Percentiles rank a stretch among this genome's conserved stretches.
Conservation (phyloP, 1,140 invertebrate genomes). For the Proctacanthus coquilletti region DNA sequence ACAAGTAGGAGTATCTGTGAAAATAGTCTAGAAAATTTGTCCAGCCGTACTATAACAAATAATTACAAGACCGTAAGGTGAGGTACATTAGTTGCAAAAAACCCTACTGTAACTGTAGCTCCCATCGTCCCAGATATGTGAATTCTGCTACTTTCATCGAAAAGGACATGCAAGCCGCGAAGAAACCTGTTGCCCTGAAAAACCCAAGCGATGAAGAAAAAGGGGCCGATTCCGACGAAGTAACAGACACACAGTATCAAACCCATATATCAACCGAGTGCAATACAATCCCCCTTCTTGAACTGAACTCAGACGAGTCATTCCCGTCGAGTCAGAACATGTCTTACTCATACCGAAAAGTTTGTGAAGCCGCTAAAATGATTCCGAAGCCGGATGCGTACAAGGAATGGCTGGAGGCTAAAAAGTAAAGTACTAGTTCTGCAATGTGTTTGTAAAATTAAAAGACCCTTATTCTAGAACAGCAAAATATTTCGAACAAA, state of each 20-base stretch:
- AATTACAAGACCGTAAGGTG: background rate
- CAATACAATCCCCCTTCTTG: background rate
- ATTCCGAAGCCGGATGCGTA: background rate
- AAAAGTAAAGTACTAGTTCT: constrained; percentile 1
- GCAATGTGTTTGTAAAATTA: background rate
- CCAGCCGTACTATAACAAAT: background rate
- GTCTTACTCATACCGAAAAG: background rate
- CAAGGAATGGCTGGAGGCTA: background rate
- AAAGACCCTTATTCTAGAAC: background rate
- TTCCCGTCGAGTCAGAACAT: background rate
- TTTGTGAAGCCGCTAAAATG: background rate
- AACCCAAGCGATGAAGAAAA: background rate
- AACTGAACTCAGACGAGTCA: background rate
- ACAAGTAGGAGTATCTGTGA: background rate
- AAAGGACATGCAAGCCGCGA: background rate
- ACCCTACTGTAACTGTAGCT: no score
- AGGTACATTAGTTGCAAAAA: background rate
- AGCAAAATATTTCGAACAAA: background rate
- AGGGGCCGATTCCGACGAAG: background rate
- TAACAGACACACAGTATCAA: background rate
- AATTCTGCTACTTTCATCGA: background rate
- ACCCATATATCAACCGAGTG: background rate
- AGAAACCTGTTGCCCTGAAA: background rate
- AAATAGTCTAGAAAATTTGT: background rate
- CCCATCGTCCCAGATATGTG: background rate